Evolutionary conservation across 2,797 vertebrate species (phyloP).

Genomic region (Rhadinocentrus ornatus): DNA sequence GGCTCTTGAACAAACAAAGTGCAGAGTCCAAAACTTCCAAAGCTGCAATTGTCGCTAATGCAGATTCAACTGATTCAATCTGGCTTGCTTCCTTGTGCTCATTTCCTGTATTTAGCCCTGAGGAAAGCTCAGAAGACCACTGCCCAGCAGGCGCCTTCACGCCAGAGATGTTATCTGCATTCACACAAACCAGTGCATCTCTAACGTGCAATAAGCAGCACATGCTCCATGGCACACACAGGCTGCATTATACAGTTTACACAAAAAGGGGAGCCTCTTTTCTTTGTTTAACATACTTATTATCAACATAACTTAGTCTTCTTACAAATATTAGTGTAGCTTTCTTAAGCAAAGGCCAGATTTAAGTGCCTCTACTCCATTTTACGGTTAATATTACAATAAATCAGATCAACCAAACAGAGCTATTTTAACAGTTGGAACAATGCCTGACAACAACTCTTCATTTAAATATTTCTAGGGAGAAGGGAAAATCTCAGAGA

Average conservation of each 20-base stretch:
- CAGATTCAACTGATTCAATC: constrained; percentile 61
- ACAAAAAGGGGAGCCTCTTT: constrained; percentile 18
- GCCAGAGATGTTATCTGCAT: constrained; percentile 75
- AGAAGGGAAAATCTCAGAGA: constrained; percentile 17
- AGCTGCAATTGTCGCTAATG: constrained; percentile 53
- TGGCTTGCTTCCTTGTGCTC: constrained; percentile 62
- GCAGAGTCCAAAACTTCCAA: constrained; percentile 41
- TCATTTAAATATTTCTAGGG: constrained; percentile 35
- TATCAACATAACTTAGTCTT: constrained; percentile 31
- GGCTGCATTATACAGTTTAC: constrained; percentile 42
- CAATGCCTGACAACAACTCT: neutral
- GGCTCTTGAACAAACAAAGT: constrained; percentile 52
- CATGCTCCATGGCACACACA: constrained; percentile 53
- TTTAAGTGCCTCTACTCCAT: constrained; percentile 28
- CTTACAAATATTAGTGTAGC: constrained; percentile 22
- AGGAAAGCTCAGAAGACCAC: constrained; percentile 67
- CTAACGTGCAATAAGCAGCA: constrained; percentile 52
- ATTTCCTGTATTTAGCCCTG: constrained; percentile 78
- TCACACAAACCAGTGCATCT: constrained; percentile 50
- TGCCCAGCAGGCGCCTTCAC: constrained; percentile 68
- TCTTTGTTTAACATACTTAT: constrained; percentile 15
- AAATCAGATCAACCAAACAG: constrained; percentile 30
- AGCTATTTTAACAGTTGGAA: constrained; percentile 34
- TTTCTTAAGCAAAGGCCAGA: constrained; percentile 15
- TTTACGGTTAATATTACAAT: constrained; percentile 28